Conservation (phyloP, 2,797 vertebrate species). For the Allobates femoralis region DNA sequence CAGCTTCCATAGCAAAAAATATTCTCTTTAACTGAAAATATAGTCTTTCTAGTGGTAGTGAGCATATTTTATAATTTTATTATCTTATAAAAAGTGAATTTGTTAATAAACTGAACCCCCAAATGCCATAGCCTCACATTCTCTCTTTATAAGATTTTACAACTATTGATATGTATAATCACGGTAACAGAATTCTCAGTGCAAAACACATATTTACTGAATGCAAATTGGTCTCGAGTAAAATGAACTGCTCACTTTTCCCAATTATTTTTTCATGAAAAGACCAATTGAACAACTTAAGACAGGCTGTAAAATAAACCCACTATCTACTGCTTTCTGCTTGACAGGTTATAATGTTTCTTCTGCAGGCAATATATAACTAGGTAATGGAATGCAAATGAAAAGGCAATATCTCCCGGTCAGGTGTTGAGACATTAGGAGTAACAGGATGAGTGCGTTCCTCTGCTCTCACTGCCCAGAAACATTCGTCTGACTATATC, state of each 20-base stretch:
- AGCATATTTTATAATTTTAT: not conserved
- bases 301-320: slow-evolving; percentile 37
- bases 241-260: slow-evolving; percentile 1
- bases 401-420: slow-evolving; percentile 36
- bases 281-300: slow-evolving; percentile 38
- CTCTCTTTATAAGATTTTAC: not conserved
- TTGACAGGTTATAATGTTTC: slow-evolving; percentile 38
- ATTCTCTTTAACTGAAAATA: not conserved
- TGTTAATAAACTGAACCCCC: not conserved
- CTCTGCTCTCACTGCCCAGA: not conserved
- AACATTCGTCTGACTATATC: not conserved
- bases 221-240: not conserved
- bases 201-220: not conserved
- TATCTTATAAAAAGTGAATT: not conserved
- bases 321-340: slow-evolving; percentile 45
- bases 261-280: slow-evolving; percentile 34
- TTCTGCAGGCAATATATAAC: slow-evolving; percentile 39
- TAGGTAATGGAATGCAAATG: slow-evolving; percentile 44
- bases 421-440: not conserved
- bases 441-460: not conserved
- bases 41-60: not conserved
- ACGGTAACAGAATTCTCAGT: not conserved
- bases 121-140: not conserved
- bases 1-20: too few species aligned
- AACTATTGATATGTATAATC: not conserved